phyloP scores from a whole-genome alignment of 2,113 vertebrate genomes.

The Lycaon pictus region DNA sequence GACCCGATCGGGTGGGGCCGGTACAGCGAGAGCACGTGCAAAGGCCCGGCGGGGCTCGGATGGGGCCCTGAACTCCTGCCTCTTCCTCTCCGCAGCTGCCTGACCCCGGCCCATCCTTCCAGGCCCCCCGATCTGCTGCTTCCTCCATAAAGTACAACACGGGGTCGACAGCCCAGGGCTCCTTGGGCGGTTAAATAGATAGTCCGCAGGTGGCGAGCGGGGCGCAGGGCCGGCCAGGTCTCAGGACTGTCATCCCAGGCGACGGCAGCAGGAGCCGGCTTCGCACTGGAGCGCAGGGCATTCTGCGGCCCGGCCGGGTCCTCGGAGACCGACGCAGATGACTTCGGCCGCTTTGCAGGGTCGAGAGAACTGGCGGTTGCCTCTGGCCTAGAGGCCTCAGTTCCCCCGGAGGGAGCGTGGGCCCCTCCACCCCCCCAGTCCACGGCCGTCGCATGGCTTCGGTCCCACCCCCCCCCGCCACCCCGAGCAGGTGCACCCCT shows the following conservation, averaged over 20 bases:
- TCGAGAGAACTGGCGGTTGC: not conserved
- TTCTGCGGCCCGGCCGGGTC: not conserved
- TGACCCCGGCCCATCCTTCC: accelerated
- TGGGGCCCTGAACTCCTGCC: not conserved
- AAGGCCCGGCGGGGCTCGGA: accelerated
- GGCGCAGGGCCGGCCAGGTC: accelerated
- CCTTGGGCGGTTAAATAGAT: not conserved
- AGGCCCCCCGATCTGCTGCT: not conserved
- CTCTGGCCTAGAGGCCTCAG: accelerated
- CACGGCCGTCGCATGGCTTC: not conserved
- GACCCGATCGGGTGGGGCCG: accelerated
- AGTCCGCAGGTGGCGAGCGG: accelerated
- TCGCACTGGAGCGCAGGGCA: accelerated
- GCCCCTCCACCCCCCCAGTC: not conserved
- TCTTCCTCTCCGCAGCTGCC: accelerated
- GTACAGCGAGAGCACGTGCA: accelerated
- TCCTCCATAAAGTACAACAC: not conserved
- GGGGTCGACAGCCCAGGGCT: accelerated
- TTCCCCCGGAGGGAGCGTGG: not conserved
- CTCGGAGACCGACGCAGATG: accelerated
- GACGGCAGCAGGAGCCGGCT: accelerated
- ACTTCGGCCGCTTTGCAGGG: not conserved
- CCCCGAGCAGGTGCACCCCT: not conserved
- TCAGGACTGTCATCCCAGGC: not conserved
- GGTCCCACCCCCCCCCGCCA: too few species aligned